These are phyloP conservation scores for Drosophila prostipennis DNA, from an alignment of 2,888 invertebrate species.

Conservation along the genomic window DNA sequence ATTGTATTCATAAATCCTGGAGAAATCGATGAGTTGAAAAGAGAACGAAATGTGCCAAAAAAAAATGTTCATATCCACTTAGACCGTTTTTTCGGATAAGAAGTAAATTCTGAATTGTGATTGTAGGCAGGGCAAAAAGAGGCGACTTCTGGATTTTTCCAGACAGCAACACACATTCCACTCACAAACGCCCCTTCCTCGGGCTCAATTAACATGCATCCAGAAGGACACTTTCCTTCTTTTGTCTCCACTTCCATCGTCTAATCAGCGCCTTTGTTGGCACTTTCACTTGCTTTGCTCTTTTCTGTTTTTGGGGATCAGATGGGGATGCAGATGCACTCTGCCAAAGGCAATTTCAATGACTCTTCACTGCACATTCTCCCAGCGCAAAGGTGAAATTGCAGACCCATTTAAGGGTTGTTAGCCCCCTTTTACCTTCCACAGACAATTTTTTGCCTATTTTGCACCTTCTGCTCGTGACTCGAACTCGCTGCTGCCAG, in stretches of 20 bases:
- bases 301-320: constrained; percentile 34
- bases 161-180: background rate
- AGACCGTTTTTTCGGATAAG: background rate
- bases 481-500: constrained; percentile 13
- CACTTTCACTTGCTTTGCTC: constrained; percentile 66
- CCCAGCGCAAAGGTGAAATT: constrained; percentile 5
- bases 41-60: background rate
- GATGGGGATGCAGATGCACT: constrained; percentile 49
- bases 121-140: background rate
- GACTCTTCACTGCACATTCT: constrained; percentile 47
- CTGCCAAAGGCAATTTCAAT: constrained; percentile 50
- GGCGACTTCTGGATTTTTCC: background rate
- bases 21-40: background rate
- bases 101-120: background rate
- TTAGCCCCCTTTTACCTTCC: constrained; percentile 27
- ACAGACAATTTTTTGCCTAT: constrained; percentile 54
- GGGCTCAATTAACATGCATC: constrained; percentile 41
- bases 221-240: constrained; percentile 18
- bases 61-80: background rate
- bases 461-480: constrained; percentile 59
- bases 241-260: constrained; percentile 49
- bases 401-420: constrained; percentile 61
- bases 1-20: background rate
- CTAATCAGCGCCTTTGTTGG: constrained; percentile 73
- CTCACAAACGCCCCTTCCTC: background rate